These are phyloP conservation scores for Paratrypauchen microcephalus DNA, from an alignment of 2,797 vertebrate genomes.

Conservation along the genomic window DNA sequence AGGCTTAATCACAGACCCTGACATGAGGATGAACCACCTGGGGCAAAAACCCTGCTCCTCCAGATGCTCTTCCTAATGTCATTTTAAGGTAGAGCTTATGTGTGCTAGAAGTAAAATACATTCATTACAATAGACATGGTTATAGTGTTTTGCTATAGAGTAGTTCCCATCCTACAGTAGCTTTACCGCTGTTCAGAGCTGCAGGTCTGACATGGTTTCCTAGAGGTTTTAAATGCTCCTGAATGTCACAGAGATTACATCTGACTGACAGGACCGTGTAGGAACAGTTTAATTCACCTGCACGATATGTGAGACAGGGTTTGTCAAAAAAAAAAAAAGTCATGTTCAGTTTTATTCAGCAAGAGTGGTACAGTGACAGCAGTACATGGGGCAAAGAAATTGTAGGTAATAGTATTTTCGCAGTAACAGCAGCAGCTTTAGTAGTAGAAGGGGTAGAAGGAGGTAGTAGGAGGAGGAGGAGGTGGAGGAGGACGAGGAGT, in stretches of 20 bases:
- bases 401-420: too few species aligned
- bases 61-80: constrained; percentile 27
- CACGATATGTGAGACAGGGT: too few species aligned
- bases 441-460: too few species aligned
- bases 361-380: not conserved
- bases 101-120: not conserved
- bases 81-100: constrained; percentile 15
- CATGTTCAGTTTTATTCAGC: not conserved
- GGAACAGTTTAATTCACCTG: not conserved
- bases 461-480: too few species aligned
- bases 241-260: constrained; percentile 14
- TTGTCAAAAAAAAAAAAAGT: not conserved
- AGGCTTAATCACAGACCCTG: constrained; percentile 38
- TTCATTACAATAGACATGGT: too few species aligned
- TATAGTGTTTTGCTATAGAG: too few species aligned
- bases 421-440: too few species aligned
- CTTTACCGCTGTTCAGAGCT: constrained; percentile 11
- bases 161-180: constrained; percentile 20
- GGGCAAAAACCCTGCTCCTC: constrained; percentile 23
- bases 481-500: too few species aligned
- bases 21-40: constrained; percentile 25
- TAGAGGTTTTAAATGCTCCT: not conserved
- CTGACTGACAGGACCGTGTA: not conserved
- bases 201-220: constrained; percentile 9
- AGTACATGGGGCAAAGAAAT: not conserved